A percentile compares a stretch with the other conserved stretches of the same genome.
Evolutionary conservation across 2,797 vertebrate genomes (phyloP).

Genomic region (Semotilus atromaculatus): DNA sequence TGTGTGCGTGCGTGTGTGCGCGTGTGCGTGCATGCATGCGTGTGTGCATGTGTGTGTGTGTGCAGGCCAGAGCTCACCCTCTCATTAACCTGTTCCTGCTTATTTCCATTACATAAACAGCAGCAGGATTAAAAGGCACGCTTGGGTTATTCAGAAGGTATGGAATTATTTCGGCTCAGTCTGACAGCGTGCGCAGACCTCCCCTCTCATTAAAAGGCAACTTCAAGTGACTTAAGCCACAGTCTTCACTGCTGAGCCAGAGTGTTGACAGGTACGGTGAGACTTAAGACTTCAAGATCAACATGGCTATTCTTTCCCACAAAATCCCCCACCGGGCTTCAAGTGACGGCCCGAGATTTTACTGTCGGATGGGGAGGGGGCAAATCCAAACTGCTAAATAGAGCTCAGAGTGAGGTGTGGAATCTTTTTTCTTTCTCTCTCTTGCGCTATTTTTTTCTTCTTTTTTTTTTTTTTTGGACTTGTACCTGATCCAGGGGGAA

Average conservation of each 20-base stretch:
- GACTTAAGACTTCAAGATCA: conserved; percentile 79
- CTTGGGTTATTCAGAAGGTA: conserved; percentile 73
- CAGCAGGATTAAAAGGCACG: conserved; percentile 73
- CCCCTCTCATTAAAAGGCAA: conserved; percentile 72
- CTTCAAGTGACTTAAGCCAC: conserved; percentile 80
- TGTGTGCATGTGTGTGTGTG: conserved; percentile 23
- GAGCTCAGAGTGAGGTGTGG: conserved; percentile 46
- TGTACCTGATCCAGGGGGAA: conserved; percentile 47
- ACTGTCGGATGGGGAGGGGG: conserved; percentile 59
- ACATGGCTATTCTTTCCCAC: conserved; percentile 74
- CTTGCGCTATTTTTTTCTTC: background rate
- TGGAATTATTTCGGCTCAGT: conserved; percentile 78
- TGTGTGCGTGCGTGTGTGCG: conserved; percentile 16
- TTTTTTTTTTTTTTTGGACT: background rate
- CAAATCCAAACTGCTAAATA: conserved; percentile 53
- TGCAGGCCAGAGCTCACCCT: conserved; percentile 30
- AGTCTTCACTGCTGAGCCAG: conserved; percentile 74
- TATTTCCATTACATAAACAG: conserved; percentile 65
- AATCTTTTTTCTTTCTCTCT: conserved; percentile 9
- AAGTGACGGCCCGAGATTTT: conserved; percentile 59
- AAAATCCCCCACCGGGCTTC: conserved; percentile 69
- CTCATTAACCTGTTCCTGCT: conserved; percentile 64
- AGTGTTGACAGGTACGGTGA: conserved; percentile 79
- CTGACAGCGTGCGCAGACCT: conserved; percentile 69
- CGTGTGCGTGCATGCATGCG: conserved; percentile 13